phyloP scores from a whole-genome alignment of 23 tunicate species.

The Ascidia mentula region DNA sequence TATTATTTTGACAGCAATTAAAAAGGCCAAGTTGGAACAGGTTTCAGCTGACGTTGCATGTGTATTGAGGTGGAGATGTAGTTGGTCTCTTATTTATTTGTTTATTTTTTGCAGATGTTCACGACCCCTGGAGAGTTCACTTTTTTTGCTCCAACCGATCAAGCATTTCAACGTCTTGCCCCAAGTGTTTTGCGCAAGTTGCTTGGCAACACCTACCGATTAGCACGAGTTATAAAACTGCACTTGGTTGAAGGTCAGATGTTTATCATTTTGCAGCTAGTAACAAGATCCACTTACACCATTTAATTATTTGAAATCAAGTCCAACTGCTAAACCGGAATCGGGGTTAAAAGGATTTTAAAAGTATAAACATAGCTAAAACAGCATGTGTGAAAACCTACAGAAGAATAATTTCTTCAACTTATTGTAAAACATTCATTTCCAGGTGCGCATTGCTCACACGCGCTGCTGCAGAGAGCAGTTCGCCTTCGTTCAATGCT shows the following conservation, averaged over 20 bases:
- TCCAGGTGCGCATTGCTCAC: slow-evolving; percentile 45
- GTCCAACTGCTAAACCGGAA: too few relatives aligned
- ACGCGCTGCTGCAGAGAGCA: slow-evolving; percentile 36
- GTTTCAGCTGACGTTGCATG: slow-evolving; percentile 5
- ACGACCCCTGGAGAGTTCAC: slow-evolving; percentile 30
- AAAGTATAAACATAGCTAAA: too few relatives aligned
- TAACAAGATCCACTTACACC: too few relatives aligned
- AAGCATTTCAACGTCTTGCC: slow-evolving; percentile 43
- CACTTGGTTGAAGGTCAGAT: slow-evolving; percentile 51
- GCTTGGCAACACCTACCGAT: slow-evolving; percentile 28
- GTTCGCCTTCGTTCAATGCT: slow-evolving; percentile 24
- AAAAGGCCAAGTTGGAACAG: slow-evolving; percentile 10
- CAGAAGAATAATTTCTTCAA: too few relatives aligned
- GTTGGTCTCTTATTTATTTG: neutral
- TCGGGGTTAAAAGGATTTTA: neutral
- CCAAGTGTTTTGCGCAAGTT: slow-evolving; percentile 18
- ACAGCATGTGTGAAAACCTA: too few relatives aligned
- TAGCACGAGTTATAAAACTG: slow-evolving; percentile 24
- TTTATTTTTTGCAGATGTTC: slow-evolving; percentile 15
- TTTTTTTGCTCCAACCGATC: slow-evolving; percentile 69
- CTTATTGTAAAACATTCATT: too few relatives aligned
- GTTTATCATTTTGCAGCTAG: too few relatives aligned
- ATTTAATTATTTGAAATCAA: too few relatives aligned
- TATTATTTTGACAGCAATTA: slow-evolving; percentile 33
- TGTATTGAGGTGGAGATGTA: neutral